Evolutionary conservation across 2,888 invertebrate species (phyloP).

Genomic region (Odontocolon sp.): DNA sequence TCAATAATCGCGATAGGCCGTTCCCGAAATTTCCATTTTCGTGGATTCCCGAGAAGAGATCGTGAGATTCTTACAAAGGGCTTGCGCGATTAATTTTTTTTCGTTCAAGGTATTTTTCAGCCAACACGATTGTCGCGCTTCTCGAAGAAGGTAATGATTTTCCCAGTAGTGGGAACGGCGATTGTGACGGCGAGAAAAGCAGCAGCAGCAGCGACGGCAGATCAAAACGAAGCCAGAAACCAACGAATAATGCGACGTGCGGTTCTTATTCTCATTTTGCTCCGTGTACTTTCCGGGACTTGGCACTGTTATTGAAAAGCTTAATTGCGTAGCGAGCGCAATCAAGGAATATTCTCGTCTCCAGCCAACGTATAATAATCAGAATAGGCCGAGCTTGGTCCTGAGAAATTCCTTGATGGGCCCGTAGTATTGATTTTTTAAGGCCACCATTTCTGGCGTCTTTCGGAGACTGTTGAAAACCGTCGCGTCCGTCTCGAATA

Average conservation of each 20-base stretch:
- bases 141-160: background rate
- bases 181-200: constrained; percentile 7
- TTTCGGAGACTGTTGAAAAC: constrained; percentile 86
- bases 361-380: constrained; percentile 76
- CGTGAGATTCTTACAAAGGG: background rate
- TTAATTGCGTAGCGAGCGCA: constrained; percentile 30
- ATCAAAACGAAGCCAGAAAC: background rate
- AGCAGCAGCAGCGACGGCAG: constrained; percentile 7
- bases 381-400: constrained; percentile 85
- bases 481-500: constrained; percentile 91
- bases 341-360: constrained; percentile 35
- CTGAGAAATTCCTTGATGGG: constrained; percentile 90
- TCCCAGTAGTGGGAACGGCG: constrained; percentile 4
- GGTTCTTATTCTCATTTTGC: background rate
- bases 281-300: constrained; percentile 37
- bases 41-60: background rate
- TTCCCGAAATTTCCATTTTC: background rate
- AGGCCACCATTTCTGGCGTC: constrained; percentile 88
- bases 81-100: too few relatives aligned
- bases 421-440: constrained; percentile 91
- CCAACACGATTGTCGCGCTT: background rate
- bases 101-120: background rate
- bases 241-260: background rate
- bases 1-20: constrained; percentile 20
- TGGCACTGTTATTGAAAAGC: constrained; percentile 57